Percentiles rank a stretch among this genome's conserved stretches.
These are phyloP conservation scores for Thysanoteuthis rhombus DNA, from an alignment of 2,888 invertebrate genomes.

Conservation along the genomic window DNA sequence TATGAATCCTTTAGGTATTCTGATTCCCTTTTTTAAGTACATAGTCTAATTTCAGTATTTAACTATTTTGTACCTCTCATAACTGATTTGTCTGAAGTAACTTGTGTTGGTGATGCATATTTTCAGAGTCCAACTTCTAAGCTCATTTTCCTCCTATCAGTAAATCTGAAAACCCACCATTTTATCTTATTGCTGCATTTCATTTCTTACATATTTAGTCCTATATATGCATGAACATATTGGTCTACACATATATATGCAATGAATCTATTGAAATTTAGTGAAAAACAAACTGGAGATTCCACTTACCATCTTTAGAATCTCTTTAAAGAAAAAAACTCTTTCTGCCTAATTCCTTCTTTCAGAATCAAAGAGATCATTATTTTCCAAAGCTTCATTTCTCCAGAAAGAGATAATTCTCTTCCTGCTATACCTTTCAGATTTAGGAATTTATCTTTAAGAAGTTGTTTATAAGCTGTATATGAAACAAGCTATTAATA, in stretches of 20 bases:
- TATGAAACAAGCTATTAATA: neutral
- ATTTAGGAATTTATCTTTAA: neutral
- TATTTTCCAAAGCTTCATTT: neutral
- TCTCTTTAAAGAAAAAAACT: neutral
- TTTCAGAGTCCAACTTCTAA: no score
- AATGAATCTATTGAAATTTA: neutral
- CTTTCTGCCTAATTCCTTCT: neutral
- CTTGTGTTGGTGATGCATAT: no score
- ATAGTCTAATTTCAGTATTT: no score
- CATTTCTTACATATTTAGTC: neutral
- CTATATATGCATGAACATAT: neutral
- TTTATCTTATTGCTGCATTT: no score
- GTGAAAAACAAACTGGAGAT: neutral
- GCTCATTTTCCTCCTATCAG: no score
- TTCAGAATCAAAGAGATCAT: neutral
- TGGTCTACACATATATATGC: neutral
- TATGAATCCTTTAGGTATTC: no score
- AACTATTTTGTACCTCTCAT: no score
- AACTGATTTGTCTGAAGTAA: no score
- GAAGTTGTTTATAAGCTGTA: neutral
- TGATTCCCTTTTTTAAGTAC: no score
- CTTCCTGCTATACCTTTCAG: neutral
- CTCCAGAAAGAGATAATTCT: neutral
- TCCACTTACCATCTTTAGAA: neutral
- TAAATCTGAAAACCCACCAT: no score